Base-by-base conservation (phyloP, 2,888 invertebrate genomes). In the Drosophila quinaria region DNA sequence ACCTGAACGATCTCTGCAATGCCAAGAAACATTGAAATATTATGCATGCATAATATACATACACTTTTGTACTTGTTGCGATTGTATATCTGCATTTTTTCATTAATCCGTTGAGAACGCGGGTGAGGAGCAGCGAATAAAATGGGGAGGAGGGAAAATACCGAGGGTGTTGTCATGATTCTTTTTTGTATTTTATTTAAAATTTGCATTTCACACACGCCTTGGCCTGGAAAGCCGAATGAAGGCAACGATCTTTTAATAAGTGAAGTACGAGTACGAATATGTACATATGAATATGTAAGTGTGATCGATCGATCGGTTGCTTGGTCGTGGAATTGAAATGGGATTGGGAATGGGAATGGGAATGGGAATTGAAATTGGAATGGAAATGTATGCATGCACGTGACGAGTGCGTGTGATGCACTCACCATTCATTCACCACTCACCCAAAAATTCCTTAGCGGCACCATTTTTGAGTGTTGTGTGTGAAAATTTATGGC, bases 201-300 rank as follows among this genome's bases (percentile, higher is more conserved):
- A 49, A 64, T 69, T 84, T 76, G 82, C 84, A 84, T 84, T 88
- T 86, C 70, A 80, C 70, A 86, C 84, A 84, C 84, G 88, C 84
- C 84, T 84, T 88, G 84, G 84, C 84, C 84, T 84, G 88, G 56
- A 87, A 88, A 84, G 72, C 58, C 62, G 69, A 75, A 81, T 68
- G 74, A 70, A 64, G 82, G 78, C 82, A 82, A 82, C 74, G 82
- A 82, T 82, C 82, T 79, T 67, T 87, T 70, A 78, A 86, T 56
- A 63, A 63, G 56, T 42, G 19, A 56, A 42, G 58, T 50, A 25
- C 25, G 25, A 25, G 58, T 50, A 3, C 22, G 22, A 22, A 22
- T 22, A 49, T 60, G 29, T 56, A n/a, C n/a, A n/a, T n/a, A 59
- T 42, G 62, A 55, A 39, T 54, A 51, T 49, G 50, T 42, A 47